A percentile compares a stretch with the other conserved stretches of the same genome.
These are phyloP conservation scores for Macroramphosus scolopax DNA, from an alignment of 2,797 vertebrate genomes.

Conservation along the genomic window DNA sequence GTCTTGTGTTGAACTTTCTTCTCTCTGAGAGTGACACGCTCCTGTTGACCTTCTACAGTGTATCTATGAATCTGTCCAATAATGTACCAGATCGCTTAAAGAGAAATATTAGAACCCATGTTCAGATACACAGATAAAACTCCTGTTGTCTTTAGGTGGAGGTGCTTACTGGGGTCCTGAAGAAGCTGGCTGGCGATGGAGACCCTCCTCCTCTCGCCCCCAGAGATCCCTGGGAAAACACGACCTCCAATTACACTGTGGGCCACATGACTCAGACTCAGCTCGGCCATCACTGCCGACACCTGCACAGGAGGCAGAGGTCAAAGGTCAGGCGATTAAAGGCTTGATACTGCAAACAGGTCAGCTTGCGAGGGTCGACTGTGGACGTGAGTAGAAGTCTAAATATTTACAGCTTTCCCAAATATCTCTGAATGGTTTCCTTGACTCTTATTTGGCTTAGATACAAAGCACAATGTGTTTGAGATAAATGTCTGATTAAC, in stretches of 20 bases:
- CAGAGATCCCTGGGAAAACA: slow-evolving; percentile 86
- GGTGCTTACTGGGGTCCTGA: slow-evolving; percentile 92
- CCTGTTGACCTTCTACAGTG: not conserved
- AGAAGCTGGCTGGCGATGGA: slow-evolving; percentile 92
- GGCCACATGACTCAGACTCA: slow-evolving; percentile 88
- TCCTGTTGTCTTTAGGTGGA: not conserved
- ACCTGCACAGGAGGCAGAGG: slow-evolving; percentile 76
- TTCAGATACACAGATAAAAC: not conserved
- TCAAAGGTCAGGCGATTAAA: slow-evolving; percentile 24
- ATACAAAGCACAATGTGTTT: no score
- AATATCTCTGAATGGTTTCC: no score
- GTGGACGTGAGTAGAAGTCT: no score
- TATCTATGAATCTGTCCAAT: no score
- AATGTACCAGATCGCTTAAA: no score
- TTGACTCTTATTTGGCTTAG: no score
- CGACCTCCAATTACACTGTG: slow-evolving; percentile 86
- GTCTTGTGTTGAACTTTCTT: slow-evolving; percentile 45
- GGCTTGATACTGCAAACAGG: not conserved
- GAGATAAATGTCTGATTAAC: no score
- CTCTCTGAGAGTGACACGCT: slow-evolving; percentile 16
- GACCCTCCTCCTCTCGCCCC: slow-evolving; percentile 89
- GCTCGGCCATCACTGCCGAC: slow-evolving; percentile 85
- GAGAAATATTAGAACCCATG: no score
- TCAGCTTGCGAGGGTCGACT: not conserved
- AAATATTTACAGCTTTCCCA: no score